phyloP scores from a whole-genome alignment of 1,140 invertebrate genomes.

The Drosophila micromelanica region DNA sequence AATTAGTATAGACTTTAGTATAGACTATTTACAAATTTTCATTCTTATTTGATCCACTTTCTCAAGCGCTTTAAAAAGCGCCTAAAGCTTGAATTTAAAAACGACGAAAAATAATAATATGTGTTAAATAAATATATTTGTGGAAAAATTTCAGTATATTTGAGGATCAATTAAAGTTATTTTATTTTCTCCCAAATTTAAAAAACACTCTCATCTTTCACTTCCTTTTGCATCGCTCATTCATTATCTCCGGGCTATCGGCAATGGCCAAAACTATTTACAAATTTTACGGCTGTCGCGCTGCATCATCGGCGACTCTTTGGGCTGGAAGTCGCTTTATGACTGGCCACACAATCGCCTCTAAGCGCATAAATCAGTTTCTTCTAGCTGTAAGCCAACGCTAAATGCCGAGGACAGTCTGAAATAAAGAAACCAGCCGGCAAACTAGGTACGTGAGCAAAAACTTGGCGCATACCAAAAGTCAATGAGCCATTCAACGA shows the following conservation, averaged over 20 bases:
- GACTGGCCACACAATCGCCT: conserved; percentile 51
- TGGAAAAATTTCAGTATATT: no score
- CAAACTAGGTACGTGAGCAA: conserved; percentile 63
- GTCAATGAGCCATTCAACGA: conserved; percentile 81
- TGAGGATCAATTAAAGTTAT: background rate
- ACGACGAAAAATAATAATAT: no score
- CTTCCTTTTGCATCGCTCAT: conserved; percentile 23
- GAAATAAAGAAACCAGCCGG: conserved; percentile 29
- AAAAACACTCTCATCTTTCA: background rate
- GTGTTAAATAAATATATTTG: no score
- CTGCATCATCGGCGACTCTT: background rate
- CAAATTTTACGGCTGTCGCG: conserved; percentile 66
- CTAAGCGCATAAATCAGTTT: conserved; percentile 77
- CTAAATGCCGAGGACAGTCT: conserved; percentile 68
- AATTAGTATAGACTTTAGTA: no score
- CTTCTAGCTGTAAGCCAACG: conserved; percentile 65
- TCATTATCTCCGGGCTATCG: conserved; percentile 55
- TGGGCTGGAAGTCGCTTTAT: conserved; percentile 36
- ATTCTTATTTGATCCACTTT: background rate
- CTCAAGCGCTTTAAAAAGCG: background rate
- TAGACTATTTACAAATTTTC: no score
- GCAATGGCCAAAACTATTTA: conserved; percentile 74
- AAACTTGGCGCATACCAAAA: conserved; percentile 79
- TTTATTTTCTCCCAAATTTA: background rate
- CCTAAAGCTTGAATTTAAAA: background rate